Base-by-base conservation (phyloP, 2,113 vertebrate genomes). In the Serinus canaria region DNA sequence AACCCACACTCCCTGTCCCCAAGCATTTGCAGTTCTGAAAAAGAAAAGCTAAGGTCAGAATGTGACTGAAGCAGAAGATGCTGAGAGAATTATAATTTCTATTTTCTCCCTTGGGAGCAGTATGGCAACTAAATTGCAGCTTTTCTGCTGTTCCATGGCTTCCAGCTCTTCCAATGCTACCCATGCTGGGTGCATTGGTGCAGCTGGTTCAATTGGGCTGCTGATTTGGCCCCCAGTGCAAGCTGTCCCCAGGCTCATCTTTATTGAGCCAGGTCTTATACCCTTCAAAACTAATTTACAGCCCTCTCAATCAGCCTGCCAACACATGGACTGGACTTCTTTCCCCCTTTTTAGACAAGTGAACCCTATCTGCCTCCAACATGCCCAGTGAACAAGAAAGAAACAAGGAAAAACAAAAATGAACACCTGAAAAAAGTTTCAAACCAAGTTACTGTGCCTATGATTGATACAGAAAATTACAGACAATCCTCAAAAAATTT, bases 1-100 rank as follows among this genome's bases (percentile, higher is more conserved):
- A 77, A 8, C 16, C 1, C 49, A 24, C 15, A 8, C 3, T 9
- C 37, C 6, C 17, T 9, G 2, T 7, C 6, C 21, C 7, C 18
- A 31, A 13, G 17, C 16, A 76, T 73, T 21, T 87, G 31, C 78
- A 93, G 69, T 78, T 74, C 52, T 25, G 16, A 33, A 22, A 41
- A 56, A 30, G 87, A 90, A 13, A 41, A 25, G 47, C 41, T 80
- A 62, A 81, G 9, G 9, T 66, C 72, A 89, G 47, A 83, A 62
- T 68, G 73, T 10, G 12, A 88, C 77, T 23, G 10, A 83, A 35
- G 17, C 18, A 41, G 66, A 83, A 73, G 28, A 58, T 56, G 9
- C 9, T 47, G 73, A 64, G 28, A 41, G 66, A 79, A 55, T 47
- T 41, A 5, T 10, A 8, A 37, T 14, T 6, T 20, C 16, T 12